Conservation (phyloP, 1,140 invertebrate species). For the Maconellicoccus hirsutus region DNA sequence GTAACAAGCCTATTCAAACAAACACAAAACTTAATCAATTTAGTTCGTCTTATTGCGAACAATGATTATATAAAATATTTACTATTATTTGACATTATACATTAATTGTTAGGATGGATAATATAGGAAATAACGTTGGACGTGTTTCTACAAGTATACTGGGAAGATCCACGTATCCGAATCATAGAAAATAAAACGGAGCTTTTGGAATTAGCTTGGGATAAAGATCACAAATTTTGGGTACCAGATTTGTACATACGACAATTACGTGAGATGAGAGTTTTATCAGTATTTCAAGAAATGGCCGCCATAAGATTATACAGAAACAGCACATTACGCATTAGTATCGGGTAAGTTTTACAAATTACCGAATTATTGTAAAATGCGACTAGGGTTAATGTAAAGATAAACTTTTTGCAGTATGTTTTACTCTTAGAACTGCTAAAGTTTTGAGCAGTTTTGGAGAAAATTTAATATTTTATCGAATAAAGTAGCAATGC, state of each 20-base stretch:
- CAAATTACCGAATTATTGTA: slow-evolving; percentile 24
- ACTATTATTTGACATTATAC: background rate
- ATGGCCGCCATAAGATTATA: slow-evolving; percentile 45
- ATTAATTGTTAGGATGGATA: slow-evolving; percentile 20
- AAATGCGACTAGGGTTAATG: background rate
- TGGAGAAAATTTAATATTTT: no score
- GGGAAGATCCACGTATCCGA: slow-evolving; percentile 41
- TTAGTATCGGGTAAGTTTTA: slow-evolving; percentile 44
- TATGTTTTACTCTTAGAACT: no score
- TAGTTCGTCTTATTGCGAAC: no score
- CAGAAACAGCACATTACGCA: slow-evolving; percentile 43
- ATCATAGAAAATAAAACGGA: slow-evolving; percentile 35
- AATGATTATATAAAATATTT: background rate
- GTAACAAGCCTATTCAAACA: no score
- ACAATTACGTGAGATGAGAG: slow-evolving; percentile 44
- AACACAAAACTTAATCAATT: no score
- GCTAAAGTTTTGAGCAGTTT: no score
- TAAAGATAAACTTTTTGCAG: background rate
- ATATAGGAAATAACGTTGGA: slow-evolving; percentile 46
- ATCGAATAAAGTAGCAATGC: no score
- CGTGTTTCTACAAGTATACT: slow-evolving; percentile 47
- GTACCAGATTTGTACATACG: slow-evolving; percentile 47
- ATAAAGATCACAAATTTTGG: slow-evolving; percentile 36
- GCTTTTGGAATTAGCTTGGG: slow-evolving; percentile 33
- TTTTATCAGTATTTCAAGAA: slow-evolving; percentile 44